These are phyloP conservation scores for Trachurus trachurus DNA, from an alignment of 2,797 vertebrate species.

Conservation along the genomic window DNA sequence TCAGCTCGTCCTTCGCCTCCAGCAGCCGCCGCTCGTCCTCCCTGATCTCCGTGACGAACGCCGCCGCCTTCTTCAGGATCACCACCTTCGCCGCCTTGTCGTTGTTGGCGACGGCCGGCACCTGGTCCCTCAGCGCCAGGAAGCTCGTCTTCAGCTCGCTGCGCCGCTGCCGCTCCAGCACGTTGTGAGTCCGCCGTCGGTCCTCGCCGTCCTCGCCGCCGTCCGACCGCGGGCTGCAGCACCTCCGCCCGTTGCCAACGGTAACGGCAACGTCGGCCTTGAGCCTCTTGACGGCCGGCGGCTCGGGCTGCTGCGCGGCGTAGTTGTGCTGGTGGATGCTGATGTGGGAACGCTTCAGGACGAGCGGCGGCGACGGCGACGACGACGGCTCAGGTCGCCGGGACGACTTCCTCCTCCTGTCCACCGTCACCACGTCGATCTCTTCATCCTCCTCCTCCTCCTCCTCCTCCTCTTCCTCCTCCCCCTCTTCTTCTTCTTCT, in stretches of 20 bases:
- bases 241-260: conserved; percentile 14
- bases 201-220: conserved; percentile 85
- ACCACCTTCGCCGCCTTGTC: conserved; percentile 92
- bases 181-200: conserved; percentile 93
- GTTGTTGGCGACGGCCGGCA: conserved; percentile 91
- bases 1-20: conserved; percentile 86
- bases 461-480: conserved; percentile 55
- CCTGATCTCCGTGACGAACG: conserved; percentile 87
- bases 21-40: conserved; percentile 89
- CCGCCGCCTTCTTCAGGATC: conserved; percentile 92
- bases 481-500: conserved; percentile 63
- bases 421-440: conserved; percentile 94
- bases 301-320: conserved; percentile 89
- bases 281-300: conserved; percentile 69
- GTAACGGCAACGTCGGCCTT: no score
- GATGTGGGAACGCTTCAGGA: conserved; percentile 92
- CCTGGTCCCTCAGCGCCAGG: conserved; percentile 89
- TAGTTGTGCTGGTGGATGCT: conserved; percentile 95
- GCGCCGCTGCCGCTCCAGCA: conserved; percentile 93
- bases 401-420: conserved; percentile 66
- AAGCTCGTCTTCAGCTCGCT: conserved; percentile 93
- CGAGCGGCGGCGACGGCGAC: no score
- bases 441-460: conserved; percentile 87
- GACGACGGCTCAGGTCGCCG: conserved; percentile 62
- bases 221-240: conserved; percentile 33